Conservation (phyloP, 53 echinoderm and acorn worm species). For the Apostichopus leukothele region DNA sequence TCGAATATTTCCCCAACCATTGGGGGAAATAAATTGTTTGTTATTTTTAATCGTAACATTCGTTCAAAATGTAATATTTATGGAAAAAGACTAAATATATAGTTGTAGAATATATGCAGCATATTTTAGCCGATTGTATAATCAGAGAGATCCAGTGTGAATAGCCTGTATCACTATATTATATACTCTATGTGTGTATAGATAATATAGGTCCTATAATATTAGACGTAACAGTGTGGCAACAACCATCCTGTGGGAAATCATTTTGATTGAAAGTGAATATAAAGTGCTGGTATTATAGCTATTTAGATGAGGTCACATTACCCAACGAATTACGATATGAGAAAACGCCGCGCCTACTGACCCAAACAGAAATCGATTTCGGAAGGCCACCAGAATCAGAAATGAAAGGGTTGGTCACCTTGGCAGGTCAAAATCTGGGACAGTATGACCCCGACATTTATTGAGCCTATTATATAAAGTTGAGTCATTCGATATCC, state of each 20-base stretch:
- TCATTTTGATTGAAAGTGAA: not conserved
- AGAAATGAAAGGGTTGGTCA: not conserved
- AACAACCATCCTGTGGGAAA: not conserved
- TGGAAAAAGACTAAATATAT: no score
- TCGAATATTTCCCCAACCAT: no score
- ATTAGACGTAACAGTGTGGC: no score
- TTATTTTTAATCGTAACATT: no score
- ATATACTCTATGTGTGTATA: no score
- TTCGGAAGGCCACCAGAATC: not conserved
- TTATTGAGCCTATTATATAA: constrained; percentile 11
- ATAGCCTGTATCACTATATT: no score
- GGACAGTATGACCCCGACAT: constrained; percentile 32
- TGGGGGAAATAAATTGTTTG: no score
- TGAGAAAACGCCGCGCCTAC: constrained; percentile 1
- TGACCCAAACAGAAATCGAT: constrained; percentile 37
- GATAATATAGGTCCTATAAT: no score
- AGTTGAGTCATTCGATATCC: constrained; percentile 26
- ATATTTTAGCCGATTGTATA: no score
- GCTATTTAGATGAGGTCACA: not conserved
- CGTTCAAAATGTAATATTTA: no score
- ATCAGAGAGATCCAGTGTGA: no score
- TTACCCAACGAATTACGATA: not conserved
- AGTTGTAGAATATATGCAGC: no score
- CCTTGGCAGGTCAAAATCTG: constrained; percentile 40
- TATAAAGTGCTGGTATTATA: not conserved